phyloP scores from a whole-genome alignment of 1,140 invertebrate genomes.

The Scaptomyza hsui region DNA sequence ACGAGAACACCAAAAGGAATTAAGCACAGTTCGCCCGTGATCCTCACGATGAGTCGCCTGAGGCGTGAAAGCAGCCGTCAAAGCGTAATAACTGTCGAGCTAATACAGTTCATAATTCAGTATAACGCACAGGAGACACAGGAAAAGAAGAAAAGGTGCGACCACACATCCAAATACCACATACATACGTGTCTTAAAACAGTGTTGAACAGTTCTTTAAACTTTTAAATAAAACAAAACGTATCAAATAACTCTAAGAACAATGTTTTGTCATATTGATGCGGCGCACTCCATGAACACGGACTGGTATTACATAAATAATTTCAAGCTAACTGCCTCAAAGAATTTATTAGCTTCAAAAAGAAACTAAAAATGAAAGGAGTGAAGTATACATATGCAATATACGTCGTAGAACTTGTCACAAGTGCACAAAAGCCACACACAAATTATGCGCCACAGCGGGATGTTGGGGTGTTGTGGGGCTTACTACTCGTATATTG shows the following conservation, averaged over 20 bases:
- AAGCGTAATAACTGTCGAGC: slow-evolving; percentile 82
- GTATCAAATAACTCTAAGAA: slow-evolving; percentile 2
- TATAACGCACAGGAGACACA: slow-evolving; percentile 81
- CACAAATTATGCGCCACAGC: slow-evolving; percentile 2
- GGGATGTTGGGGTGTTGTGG: neutral
- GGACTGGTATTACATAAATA: slow-evolving; percentile 71
- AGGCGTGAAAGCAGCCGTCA: slow-evolving; percentile 80
- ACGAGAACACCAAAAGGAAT: slow-evolving; percentile 3
- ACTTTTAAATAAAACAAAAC: slow-evolving; percentile 9
- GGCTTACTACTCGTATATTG: slow-evolving; percentile 13
- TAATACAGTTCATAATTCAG: slow-evolving; percentile 84
- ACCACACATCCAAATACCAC: neutral
- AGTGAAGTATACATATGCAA: slow-evolving; percentile 13
- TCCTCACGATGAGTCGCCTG: slow-evolving; percentile 79
- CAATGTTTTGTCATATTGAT: slow-evolving; percentile 68
- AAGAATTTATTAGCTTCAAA: slow-evolving; percentile 2
- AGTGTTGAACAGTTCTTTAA: slow-evolving; percentile 21
- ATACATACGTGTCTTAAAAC: neutral
- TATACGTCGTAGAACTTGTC: slow-evolving; percentile 8
- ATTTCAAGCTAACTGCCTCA: slow-evolving; percentile 22
- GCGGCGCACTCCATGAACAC: slow-evolving; percentile 69
- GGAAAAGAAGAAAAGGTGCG: slow-evolving; percentile 83
- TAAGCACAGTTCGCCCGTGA: slow-evolving; percentile 33
- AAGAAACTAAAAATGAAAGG: slow-evolving; percentile 10
- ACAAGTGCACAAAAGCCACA: slow-evolving; percentile 17